phyloP scores from a whole-genome alignment of 92 coral and sea anemone genomes.

The Metridium senile region DNA sequence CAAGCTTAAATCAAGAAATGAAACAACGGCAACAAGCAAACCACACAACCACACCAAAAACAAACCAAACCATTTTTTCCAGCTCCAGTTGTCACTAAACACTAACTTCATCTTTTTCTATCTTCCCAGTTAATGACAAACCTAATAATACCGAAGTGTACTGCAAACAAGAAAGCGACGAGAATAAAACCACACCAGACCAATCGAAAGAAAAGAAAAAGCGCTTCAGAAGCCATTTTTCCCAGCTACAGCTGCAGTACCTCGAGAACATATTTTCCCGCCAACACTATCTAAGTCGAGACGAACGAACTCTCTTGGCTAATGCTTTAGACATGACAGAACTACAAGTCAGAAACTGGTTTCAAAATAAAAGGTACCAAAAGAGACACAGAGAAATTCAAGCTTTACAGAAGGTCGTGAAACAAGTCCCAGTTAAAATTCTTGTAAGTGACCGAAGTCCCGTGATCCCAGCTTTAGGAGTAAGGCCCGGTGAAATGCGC shows the following conservation, averaged over 20 bases:
- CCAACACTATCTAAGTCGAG: slow-evolving; percentile 89
- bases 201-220: slow-evolving; percentile 55
- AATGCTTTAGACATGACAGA: slow-evolving; percentile 93
- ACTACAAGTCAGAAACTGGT: slow-evolving; percentile 88
- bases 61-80: not conserved
- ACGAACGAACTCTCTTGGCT: slow-evolving; percentile 81
- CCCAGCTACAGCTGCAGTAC: slow-evolving; percentile 84
- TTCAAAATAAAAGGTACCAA: slow-evolving; percentile 83
- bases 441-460: slow-evolving; percentile 53
- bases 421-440: slow-evolving; percentile 82
- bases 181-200: slow-evolving; percentile 16
- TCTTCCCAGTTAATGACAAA: not conserved
- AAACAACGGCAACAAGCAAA: too few relatives aligned
- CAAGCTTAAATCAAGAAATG: too few relatives aligned
- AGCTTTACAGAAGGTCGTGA: slow-evolving; percentile 48
- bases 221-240: slow-evolving; percentile 80
- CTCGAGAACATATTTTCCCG: slow-evolving; percentile 79
- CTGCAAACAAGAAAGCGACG: slow-evolving; percentile 10
- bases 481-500: slow-evolving; percentile 5
- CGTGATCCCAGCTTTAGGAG: not conserved
- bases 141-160: not conserved
- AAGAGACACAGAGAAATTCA: slow-evolving; percentile 72
- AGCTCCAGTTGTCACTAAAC: not conserved
- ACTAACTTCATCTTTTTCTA: not conserved
- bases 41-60: too few relatives aligned